A percentile compares a stretch with the other conserved stretches of the same genome.
These are phyloP conservation scores for Chiloscyllium punctatum DNA, from an alignment of 2,797 vertebrate genomes.

Conservation along the genomic window DNA sequence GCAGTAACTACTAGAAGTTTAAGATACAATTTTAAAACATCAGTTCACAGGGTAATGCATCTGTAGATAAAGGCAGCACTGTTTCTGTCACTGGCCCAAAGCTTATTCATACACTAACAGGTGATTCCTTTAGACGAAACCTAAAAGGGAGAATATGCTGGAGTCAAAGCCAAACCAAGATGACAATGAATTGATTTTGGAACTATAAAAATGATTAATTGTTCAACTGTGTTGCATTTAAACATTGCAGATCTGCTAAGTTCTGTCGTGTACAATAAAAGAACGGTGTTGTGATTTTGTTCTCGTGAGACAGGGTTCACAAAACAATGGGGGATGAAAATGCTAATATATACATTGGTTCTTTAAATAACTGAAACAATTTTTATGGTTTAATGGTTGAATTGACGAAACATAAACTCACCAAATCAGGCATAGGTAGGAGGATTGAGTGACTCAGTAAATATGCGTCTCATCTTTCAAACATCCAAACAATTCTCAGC, in stretches of 20 bases:
- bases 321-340: background rate
- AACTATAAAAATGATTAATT: conserved; percentile 24
- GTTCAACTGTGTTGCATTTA: conserved; percentile 1
- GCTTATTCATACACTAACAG: background rate
- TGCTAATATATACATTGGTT: background rate
- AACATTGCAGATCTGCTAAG: background rate
- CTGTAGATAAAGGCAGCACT: background rate
- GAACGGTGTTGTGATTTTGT: background rate
- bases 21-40: background rate
- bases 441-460: background rate
- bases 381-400: background rate
- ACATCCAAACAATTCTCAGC: background rate
- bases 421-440: background rate
- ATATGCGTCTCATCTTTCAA: background rate
- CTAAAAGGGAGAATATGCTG: background rate
- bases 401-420: background rate
- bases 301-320: background rate
- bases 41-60: background rate
- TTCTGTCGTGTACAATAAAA: background rate
- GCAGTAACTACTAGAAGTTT: background rate
- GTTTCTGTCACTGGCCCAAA: background rate
- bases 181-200: background rate
- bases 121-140: background rate
- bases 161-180: background rate
- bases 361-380: background rate